These are phyloP conservation scores for Calephelis virginiensis DNA, from an alignment of 1,140 invertebrate genomes.

Conservation along the genomic window DNA sequence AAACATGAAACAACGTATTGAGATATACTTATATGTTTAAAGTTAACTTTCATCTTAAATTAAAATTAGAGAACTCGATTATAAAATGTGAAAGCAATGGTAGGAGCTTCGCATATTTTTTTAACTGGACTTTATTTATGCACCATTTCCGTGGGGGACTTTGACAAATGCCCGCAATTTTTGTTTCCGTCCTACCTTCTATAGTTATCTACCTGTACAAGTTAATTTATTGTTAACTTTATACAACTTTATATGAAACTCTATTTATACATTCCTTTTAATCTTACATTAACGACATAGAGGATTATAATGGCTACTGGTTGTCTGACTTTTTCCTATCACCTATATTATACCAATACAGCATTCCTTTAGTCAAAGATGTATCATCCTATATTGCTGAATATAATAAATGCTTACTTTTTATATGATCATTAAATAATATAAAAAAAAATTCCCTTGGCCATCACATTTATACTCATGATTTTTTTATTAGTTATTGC, in stretches of 20 bases:
- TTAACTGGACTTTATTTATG: constrained; percentile 73
- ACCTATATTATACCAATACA: no score
- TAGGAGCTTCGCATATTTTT: constrained; percentile 59
- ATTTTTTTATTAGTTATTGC: no score
- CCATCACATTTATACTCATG: no score
- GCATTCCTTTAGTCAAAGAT: no score
- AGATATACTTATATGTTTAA: no score
- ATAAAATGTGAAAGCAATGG: constrained; percentile 23
- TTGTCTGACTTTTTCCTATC: no score
- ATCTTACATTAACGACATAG: no score
- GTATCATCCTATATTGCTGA: no score
- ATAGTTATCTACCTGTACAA: constrained; percentile 35
- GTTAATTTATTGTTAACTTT: constrained; percentile 31
- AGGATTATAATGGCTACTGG: no score
- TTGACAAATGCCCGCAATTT: constrained; percentile 72
- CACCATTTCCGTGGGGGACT: constrained; percentile 67
- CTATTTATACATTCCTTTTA: not conserved
- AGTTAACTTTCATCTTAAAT: not conserved
- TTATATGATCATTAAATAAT: no score
- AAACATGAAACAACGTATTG: not conserved
- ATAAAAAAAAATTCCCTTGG: no score
- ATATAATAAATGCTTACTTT: no score
- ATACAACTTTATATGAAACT: constrained; percentile 18
- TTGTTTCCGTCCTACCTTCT: constrained; percentile 53
- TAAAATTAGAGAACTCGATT: not conserved